phyloP scores from a whole-genome alignment of 2,113 vertebrate species.

The Poeciliopsis turrubarensis region DNA sequence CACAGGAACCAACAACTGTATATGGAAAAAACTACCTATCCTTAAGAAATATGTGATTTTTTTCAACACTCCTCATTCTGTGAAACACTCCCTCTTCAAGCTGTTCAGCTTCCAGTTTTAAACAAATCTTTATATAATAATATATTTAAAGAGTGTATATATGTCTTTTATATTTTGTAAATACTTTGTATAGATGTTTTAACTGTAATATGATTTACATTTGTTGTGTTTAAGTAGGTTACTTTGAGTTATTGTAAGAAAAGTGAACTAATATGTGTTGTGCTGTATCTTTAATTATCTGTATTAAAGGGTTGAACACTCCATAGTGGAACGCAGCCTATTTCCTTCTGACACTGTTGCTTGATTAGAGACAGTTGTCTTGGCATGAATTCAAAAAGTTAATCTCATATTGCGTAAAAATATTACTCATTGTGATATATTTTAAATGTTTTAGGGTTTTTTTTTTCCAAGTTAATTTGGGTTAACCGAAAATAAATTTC shows the following conservation, averaged over 20 bases:
- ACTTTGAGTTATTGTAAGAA: constrained; percentile 73
- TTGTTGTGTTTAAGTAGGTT: constrained; percentile 69
- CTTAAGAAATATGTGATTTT: constrained; percentile 33
- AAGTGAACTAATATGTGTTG: constrained; percentile 76
- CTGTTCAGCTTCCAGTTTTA: constrained; percentile 72
- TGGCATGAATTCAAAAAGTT: not conserved
- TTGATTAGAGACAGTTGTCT: not conserved
- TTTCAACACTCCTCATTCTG: constrained; percentile 36
- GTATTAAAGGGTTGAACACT: constrained; percentile 79
- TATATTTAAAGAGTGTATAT: constrained; percentile 88
- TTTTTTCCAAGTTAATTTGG: not conserved
- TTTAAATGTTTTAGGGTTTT: too few relatives aligned
- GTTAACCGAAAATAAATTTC: not conserved
- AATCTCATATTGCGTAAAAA: not conserved
- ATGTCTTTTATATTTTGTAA: constrained; percentile 85
- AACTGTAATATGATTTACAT: constrained; percentile 78
- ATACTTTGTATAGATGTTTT: constrained; percentile 85
- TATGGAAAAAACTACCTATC: constrained; percentile 81
- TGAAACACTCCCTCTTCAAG: constrained; percentile 75
- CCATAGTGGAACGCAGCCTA: not conserved
- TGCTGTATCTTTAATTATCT: constrained; percentile 73
- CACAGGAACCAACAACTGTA: constrained; percentile 81
- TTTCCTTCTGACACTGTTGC: not conserved
- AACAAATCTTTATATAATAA: constrained; percentile 87
- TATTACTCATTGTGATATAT: not conserved